Base-by-base conservation (phyloP, 2,797 vertebrate species). In the Centroberyx gerrardi region DNA sequence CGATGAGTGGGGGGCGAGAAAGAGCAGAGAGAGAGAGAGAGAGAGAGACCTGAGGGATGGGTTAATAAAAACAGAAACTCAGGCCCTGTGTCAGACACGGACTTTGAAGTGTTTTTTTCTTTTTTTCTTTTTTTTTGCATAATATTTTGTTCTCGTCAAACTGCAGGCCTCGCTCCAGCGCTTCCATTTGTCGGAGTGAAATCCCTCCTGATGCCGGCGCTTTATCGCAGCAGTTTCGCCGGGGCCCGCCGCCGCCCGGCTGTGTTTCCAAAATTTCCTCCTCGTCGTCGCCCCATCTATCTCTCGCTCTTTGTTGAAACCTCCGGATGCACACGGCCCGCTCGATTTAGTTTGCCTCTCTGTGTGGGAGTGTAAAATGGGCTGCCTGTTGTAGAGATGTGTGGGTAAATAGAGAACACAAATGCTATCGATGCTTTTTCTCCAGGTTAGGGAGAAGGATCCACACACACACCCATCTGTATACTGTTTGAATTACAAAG, bases 131-230 rank as follows among this genome's bases (percentile, higher is more conserved):
- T 13, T 17, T 69, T 66, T 44, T 18, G 2, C 78, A 58, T 53
- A 17, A 71, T 55, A 58, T 55, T 38, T 72, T 72, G 5, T 62
- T 84, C 31, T 44, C 9, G 27, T 44, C 28, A 52, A 61, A 54
- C 46, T 48, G 27, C 27, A 38, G 51, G 54, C 63, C 55, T 72
- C 9, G 18, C 62, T 80, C 65, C 71, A 56, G 58, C 62, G 48
- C 62, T 15, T 76, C 66, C 63, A 40, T 68, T 66, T 49, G 60
- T 79, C 49, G 69, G 52, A 76, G 55, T 75, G 56, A 65, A 81
- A 87, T 51, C 68, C 49, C 18, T 52, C 61, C 71, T 72, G 71
- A 82, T 63, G 81, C 65, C 60, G 60, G 68, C 29, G 58, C 63
- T 78, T 65, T 40, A 77, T 65, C 53, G 17, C 59, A 17, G 49